Percentiles rank a stretch among this genome's conserved stretches.
phyloP scores from a whole-genome alignment of 2,888 invertebrate species.

The Tolmerus cingulatus region DNA sequence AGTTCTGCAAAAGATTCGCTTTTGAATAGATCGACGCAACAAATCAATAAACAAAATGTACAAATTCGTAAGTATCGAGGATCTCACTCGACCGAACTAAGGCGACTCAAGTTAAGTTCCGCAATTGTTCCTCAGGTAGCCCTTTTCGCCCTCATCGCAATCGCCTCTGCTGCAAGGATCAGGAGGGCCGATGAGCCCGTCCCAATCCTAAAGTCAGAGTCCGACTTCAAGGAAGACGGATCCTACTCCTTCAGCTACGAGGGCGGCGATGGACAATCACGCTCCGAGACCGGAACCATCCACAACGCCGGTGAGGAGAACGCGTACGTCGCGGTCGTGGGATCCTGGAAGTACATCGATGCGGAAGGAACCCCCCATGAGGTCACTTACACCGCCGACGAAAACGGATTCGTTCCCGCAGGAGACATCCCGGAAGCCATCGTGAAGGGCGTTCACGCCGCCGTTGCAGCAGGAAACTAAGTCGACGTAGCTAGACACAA shows the following conservation, averaged over 20 bases:
- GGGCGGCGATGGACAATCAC: conserved; percentile 55
- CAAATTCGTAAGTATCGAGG: conserved; percentile 22
- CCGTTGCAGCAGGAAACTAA: conserved; percentile 46
- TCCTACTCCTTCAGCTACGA: conserved; percentile 55
- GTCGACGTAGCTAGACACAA: not conserved
- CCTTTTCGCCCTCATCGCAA: conserved; percentile 23
- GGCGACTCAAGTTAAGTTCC: not conserved
- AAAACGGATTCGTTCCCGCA: conserved; percentile 60
- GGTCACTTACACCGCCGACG: conserved; percentile 61
- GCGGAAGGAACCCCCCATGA: conserved; percentile 56
- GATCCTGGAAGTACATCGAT: conserved; percentile 59
- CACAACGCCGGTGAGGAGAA: conserved; percentile 54
- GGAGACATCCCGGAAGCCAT: conserved; percentile 58
- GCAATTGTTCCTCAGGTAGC: not conserved
- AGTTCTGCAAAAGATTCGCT: conserved; percentile 4
- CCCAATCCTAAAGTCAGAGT: conserved; percentile 56
- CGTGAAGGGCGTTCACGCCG: conserved; percentile 56
- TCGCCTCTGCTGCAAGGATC: conserved; percentile 47
- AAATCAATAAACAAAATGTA: conserved; percentile 9
- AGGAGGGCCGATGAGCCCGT: conserved; percentile 49
- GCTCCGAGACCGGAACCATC: conserved; percentile 55
- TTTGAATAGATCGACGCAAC: not conserved
- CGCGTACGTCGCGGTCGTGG: conserved; percentile 55
- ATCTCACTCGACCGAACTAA: not conserved
- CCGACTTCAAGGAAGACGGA: conserved; percentile 54